Evolutionary conservation across 2,797 vertebrate genomes (phyloP), one percentile per base, ranked within the genome.

Genomic region (Cyprinella venusta): DNA sequence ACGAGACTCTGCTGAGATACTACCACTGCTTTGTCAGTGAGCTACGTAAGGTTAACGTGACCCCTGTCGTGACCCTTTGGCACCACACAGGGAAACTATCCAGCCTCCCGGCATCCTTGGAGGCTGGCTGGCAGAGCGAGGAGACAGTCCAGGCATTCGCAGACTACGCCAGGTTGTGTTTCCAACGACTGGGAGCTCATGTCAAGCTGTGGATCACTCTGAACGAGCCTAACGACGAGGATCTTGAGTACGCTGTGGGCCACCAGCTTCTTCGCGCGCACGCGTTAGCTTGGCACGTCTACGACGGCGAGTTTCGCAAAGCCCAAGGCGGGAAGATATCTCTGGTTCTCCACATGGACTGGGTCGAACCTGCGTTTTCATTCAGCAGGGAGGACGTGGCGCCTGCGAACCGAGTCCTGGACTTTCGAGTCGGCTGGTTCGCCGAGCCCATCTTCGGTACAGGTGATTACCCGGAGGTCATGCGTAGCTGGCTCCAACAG

Each of bases 171-270:
- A 89, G 92, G 61, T 94, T 98, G 42, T 99, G 98, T 76, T 99
- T 97, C 89, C 89, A 87, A 54, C 95, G 94, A 45, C 92, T 99
- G 1, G 98, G 98, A 0, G 90, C 89, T n/a, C 87, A 94, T 5
- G 95, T 99, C 56, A 97, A 96, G 91, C 92, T 99, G 86, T 99
- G 98, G 98, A 96, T 99, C 92, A 99, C 98, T 0, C 88, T 99
- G 90, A 97, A 96, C 0, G 97, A 98, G 90, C 97, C 97, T 0
- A 93, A 95, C 19, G 95, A 96, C 1, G 94, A 96, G 85, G 95
- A 94, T 82, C 90, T 97, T 82, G 96, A 94, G 0, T 98, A 96
- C 87, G 89, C 91, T 0, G 95, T 96, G 1, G 97, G 94, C 0
- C 97, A 99, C 82, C 94, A 97, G 91, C 94, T 99, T 76, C 92